Conservation (phyloP, 1,140 invertebrate genomes). For the Vanessa tameamea region DNA sequence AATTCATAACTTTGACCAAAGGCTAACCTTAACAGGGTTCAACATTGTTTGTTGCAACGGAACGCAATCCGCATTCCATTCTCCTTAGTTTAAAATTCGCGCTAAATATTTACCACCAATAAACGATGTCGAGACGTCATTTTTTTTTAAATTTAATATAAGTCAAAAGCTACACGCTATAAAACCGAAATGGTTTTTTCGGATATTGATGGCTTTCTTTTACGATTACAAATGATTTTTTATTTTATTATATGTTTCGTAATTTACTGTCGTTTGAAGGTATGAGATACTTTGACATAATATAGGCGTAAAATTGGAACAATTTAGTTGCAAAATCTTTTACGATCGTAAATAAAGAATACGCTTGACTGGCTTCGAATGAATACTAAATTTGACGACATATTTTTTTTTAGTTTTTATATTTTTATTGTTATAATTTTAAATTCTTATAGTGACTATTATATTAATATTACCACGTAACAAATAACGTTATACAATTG, state of each 20-base stretch:
- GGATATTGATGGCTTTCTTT: slow-evolving; percentile 66
- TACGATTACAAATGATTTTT: slow-evolving; percentile 57
- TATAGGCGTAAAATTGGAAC: slow-evolving; percentile 32
- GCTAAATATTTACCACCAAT: slow-evolving; percentile 47
- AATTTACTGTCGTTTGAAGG: slow-evolving; percentile 51
- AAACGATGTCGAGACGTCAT: slow-evolving; percentile 43
- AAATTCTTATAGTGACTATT: too few relatives aligned
- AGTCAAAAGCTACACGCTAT: slow-evolving; percentile 49
- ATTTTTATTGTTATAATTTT: too few relatives aligned
- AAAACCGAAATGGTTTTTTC: slow-evolving; percentile 55
- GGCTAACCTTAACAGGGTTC: not conserved
- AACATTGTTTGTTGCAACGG: slow-evolving; percentile 40
- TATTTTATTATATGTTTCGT: slow-evolving; percentile 60
- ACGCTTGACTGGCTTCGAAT: not conserved
- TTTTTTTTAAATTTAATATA: slow-evolving; percentile 39
- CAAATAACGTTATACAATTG: too few relatives aligned
- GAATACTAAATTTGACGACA: too few relatives aligned
- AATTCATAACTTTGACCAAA: not conserved
- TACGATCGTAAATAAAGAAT: slow-evolving; percentile 23
- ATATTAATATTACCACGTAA: too few relatives aligned
- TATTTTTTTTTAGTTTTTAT: too few relatives aligned
- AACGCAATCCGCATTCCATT: slow-evolving; percentile 55
- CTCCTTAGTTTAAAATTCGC: slow-evolving; percentile 44
- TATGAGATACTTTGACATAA: slow-evolving; percentile 50
- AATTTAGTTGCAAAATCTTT: slow-evolving; percentile 24